Conservation (phyloP, 2,888 invertebrate genomes). For the Scaptomyza cyrtandrae region DNA sequence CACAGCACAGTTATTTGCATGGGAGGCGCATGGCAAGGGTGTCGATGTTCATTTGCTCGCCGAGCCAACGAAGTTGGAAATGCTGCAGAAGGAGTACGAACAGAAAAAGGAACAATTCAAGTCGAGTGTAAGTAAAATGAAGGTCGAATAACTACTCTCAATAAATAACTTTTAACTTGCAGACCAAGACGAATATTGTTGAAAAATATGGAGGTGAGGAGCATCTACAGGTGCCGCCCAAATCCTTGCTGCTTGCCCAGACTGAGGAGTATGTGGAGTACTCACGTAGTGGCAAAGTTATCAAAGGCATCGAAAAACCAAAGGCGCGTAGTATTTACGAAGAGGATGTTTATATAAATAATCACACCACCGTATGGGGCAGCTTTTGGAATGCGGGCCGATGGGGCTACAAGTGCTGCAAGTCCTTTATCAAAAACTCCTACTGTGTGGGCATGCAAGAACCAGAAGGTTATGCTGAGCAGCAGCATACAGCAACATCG, state of each 20-base stretch:
- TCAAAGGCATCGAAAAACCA: constrained; percentile 94
- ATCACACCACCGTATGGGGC: constrained; percentile 98
- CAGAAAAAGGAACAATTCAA: constrained; percentile 96
- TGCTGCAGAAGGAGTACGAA: constrained; percentile 94
- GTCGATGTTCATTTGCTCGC: constrained; percentile 98
- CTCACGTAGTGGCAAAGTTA: constrained; percentile 95
- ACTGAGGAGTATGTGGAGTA: constrained; percentile 98
- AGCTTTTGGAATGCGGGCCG: constrained; percentile 96
- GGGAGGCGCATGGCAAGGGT: constrained; percentile 97
- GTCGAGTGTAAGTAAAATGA: constrained; percentile 84
- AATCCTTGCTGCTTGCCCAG: constrained; percentile 94
- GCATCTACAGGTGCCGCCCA: constrained; percentile 94
- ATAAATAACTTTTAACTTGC: constrained; percentile 52
- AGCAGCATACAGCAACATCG: constrained; percentile 31
- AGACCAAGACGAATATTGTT: constrained; percentile 93
- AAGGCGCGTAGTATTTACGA: constrained; percentile 94
- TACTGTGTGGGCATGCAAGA: constrained; percentile 81
- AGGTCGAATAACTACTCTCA: not conserved
- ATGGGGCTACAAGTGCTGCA: constrained; percentile 99
- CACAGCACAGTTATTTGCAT: constrained; percentile 96
- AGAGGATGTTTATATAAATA: constrained; percentile 96
- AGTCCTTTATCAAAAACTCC: constrained; percentile 89
- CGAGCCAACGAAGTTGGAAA: constrained; percentile 98
- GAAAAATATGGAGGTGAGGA: constrained; percentile 98
- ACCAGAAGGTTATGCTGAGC: constrained; percentile 62